These are phyloP conservation scores for Blastomussa wellsi DNA, from an alignment of 92 coral and sea anemone genomes.

Conservation along the genomic window DNA sequence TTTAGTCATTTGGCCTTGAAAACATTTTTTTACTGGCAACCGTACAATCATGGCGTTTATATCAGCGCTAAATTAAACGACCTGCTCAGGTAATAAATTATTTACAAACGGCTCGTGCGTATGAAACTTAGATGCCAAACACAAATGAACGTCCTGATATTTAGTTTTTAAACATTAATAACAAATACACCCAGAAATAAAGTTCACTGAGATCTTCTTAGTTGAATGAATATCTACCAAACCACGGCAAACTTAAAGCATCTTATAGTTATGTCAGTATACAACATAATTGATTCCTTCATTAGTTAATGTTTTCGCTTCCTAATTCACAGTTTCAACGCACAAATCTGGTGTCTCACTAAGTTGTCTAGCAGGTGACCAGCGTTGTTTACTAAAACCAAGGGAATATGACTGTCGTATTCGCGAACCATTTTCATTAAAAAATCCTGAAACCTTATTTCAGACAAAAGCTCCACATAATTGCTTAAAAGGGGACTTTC, in stretches of 20 bases:
- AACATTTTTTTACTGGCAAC: neutral
- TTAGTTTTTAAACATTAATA: slow-evolving; percentile 7
- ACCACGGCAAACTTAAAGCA: neutral
- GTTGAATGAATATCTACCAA: neutral
- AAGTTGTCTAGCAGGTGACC: slow-evolving; percentile 18
- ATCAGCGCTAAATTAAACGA: slow-evolving; percentile 9
- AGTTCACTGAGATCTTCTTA: neutral
- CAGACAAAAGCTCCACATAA: neutral
- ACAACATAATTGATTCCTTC: neutral
- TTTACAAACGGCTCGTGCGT: slow-evolving; percentile 18
- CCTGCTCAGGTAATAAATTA: slow-evolving; percentile 38
- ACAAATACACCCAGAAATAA: neutral
- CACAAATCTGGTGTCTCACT: slow-evolving; percentile 9
- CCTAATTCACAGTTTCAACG: neutral
- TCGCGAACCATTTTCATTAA: neutral
- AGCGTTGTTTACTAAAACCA: slow-evolving; percentile 30
- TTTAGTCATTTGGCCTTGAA: neutral
- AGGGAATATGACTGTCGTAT: slow-evolving; percentile 1
- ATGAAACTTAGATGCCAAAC: slow-evolving; percentile 15
- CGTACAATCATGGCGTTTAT: neutral
- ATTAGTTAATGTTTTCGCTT: neutral
- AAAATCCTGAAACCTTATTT: neutral
- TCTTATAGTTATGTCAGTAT: no score
- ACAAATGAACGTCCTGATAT: neutral
- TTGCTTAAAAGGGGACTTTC: neutral